Evolutionary conservation across 2,888 invertebrate species (phyloP).

Genomic region (Ectemnius cavifrons): DNA sequence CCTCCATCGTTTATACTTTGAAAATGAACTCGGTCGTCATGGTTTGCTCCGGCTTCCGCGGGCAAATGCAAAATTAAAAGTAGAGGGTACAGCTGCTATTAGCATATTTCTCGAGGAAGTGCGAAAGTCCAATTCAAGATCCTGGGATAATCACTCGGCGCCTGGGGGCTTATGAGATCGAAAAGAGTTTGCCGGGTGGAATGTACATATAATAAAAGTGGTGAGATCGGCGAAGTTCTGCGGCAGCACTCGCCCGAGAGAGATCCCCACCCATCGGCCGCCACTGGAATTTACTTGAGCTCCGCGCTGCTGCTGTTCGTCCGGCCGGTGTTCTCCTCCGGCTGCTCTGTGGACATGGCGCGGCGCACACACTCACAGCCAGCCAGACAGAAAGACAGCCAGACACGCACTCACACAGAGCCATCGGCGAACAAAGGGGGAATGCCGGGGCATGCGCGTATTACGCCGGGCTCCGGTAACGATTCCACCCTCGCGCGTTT

Average conservation of each 20-base stretch:
- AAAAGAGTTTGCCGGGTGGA: constrained; percentile 48
- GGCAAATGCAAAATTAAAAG: too few relatives aligned
- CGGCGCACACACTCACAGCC: too few relatives aligned
- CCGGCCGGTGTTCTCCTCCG: constrained; percentile 4
- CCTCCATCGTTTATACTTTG: constrained; percentile 41
- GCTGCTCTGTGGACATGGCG: too few relatives aligned
- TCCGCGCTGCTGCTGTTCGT: constrained; percentile 25
- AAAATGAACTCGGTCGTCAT: constrained; percentile 16
- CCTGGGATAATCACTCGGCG: constrained; percentile 1
- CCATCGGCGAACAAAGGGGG: constrained; percentile 70
- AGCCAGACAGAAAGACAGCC: too few relatives aligned
- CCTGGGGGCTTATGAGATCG: not conserved
- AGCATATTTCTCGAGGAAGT: too few relatives aligned
- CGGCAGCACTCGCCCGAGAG: constrained; percentile 53
- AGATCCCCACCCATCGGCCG: constrained; percentile 8
- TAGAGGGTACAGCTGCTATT: too few relatives aligned
- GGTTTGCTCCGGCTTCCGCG: constrained; percentile 26
- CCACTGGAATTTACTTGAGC: constrained; percentile 15
- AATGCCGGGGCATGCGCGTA: constrained; percentile 70
- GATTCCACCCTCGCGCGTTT: constrained; percentile 44
- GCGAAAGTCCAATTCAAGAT: not conserved
- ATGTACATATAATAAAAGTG: constrained; percentile 69
- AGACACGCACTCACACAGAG: constrained; percentile 31
- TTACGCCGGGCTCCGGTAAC: constrained; percentile 69
- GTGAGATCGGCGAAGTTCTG: constrained; percentile 71